Conservation (phyloP, 2,888 invertebrate species). For the Oscheius sp. region DNA sequence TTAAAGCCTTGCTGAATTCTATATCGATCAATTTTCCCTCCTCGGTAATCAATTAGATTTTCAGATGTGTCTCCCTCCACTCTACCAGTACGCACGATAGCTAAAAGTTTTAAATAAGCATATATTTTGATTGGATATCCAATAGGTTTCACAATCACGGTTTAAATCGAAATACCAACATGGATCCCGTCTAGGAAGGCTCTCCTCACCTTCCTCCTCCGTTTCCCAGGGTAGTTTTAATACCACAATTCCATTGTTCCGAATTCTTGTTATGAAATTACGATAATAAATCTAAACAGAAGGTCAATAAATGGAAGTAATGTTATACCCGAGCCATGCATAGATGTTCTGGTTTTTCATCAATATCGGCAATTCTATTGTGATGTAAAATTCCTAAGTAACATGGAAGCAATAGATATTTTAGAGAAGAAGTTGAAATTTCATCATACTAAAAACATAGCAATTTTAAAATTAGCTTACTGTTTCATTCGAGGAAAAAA, state of each 20-base stretch:
- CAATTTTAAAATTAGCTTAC: constrained; percentile 20
- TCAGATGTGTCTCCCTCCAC: background rate
- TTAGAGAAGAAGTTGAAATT: constrained; percentile 50
- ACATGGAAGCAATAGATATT: constrained; percentile 58
- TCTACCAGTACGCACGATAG: background rate
- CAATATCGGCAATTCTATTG: constrained; percentile 39
- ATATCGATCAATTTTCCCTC: constrained; percentile 15
- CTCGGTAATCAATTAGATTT: constrained; percentile 1
- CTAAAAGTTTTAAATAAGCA: background rate
- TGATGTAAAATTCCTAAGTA: constrained; percentile 56
- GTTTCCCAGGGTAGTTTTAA: constrained; percentile 52
- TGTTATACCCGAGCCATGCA: constrained; percentile 37
- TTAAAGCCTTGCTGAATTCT: constrained; percentile 12
- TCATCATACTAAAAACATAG: constrained; percentile 41
- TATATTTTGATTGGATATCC: background rate
- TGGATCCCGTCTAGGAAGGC: constrained; percentile 12
- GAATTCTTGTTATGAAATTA: constrained; percentile 53
- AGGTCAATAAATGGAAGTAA: background rate
- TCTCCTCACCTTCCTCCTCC: constrained; percentile 28
- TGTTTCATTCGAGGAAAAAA: constrained; percentile 56
- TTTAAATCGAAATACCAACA: constrained; percentile 1
- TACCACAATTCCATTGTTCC: constrained; percentile 46
- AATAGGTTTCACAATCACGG: background rate
- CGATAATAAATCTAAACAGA: constrained; percentile 49
- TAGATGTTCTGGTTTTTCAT: constrained; percentile 41